These are phyloP conservation scores for Phaedon cochleariae DNA, from an alignment of 2,888 invertebrate genomes.

Conservation along the genomic window DNA sequence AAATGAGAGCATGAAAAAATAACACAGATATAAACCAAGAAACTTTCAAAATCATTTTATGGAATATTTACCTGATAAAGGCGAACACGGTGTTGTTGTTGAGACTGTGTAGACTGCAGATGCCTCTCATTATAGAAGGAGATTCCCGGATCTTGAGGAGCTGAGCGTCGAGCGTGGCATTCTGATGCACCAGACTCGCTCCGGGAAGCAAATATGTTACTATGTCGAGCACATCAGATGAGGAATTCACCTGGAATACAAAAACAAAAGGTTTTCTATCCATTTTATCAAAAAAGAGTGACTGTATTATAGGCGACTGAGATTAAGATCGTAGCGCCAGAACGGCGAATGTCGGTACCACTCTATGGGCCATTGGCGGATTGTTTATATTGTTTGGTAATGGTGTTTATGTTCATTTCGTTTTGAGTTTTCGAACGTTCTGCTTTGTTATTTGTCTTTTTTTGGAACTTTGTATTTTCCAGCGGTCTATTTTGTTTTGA, in stretches of 20 bases:
- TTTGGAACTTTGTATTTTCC: too few species aligned
- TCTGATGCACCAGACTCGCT: constrained; percentile 64
- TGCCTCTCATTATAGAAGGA: constrained; percentile 74
- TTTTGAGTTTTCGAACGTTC: too few species aligned
- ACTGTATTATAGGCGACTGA: too few species aligned
- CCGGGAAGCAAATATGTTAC: constrained; percentile 83
- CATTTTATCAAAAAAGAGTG: not conserved
- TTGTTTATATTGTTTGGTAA: too few species aligned
- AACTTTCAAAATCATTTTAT: constrained; percentile 18
- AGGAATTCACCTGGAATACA: constrained; percentile 43
- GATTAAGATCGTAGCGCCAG: too few species aligned
- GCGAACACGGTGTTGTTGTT: constrained; percentile 69
- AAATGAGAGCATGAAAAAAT: constrained; percentile 27
- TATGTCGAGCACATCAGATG: constrained; percentile 66
- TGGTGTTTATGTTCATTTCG: too few species aligned
- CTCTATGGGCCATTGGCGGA: too few species aligned
- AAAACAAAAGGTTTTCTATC: not conserved
- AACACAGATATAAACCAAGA: constrained; percentile 1
- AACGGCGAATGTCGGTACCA: too few species aligned
- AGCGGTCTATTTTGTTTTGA: too few species aligned
- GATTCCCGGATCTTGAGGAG: constrained; percentile 63
- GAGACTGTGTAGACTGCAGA: constrained; percentile 60
- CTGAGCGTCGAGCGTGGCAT: constrained; percentile 53
- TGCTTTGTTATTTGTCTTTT: too few species aligned
- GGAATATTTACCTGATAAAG: constrained; percentile 71